Percentiles rank a stretch among this genome's conserved stretches.
Conservation (phyloP, 2,797 vertebrate species). For the Gymnothorax reevesii region DNA sequence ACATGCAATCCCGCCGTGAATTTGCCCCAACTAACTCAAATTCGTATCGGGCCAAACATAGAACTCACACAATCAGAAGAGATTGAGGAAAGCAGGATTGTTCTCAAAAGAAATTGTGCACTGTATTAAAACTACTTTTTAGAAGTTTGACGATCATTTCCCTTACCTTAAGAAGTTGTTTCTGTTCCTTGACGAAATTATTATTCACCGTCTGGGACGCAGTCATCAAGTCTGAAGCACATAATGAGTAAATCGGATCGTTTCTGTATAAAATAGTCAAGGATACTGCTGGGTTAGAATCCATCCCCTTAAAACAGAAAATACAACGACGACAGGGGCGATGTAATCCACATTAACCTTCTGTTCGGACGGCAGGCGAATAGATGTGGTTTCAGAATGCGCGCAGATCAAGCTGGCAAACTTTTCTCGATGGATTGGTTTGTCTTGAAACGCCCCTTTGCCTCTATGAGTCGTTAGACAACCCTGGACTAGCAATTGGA, state of each 20-base stretch:
- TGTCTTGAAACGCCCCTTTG: not conserved
- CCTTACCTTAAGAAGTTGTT: constrained; percentile 51
- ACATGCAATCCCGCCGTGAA: not conserved
- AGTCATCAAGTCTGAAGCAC: constrained; percentile 56
- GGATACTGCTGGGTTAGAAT: constrained; percentile 38
- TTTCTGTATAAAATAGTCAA: constrained; percentile 52
- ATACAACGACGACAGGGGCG: not conserved
- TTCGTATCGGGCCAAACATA: not conserved
- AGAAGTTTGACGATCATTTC: not conserved
- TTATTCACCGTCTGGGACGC: constrained; percentile 56
- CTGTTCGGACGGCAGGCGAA: not conserved
- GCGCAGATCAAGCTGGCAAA: constrained; percentile 4
- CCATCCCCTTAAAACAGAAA: constrained; percentile 32
- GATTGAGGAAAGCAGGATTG: not conserved
- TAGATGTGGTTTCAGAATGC: not conserved
- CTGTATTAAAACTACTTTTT: not conserved
- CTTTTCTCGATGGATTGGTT: not conserved
- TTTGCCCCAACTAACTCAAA: not conserved
- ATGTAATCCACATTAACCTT: constrained; percentile 21
- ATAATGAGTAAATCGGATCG: constrained; percentile 58
- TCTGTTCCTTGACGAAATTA: constrained; percentile 60
- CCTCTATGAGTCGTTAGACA: not conserved
- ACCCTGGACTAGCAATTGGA: not conserved
- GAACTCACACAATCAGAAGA: not conserved
- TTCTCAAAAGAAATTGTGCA: not conserved